Base-by-base conservation (phyloP, 2,888 invertebrate genomes). In the Brachyopa scutellaris region DNA sequence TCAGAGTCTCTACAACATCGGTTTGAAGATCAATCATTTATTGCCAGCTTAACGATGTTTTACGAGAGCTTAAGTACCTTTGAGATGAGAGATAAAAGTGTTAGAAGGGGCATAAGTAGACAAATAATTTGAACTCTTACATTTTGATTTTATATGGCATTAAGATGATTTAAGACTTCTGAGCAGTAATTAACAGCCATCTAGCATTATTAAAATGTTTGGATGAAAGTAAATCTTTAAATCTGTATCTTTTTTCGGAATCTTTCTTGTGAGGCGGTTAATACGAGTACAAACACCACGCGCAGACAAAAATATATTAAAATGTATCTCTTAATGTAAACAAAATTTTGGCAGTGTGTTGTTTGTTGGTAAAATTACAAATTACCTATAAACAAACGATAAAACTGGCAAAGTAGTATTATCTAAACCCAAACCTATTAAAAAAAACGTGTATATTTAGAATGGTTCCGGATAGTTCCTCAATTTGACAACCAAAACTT, bases 91-190 rank as follows among this genome's bases (percentile, higher is more conserved):
- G 42, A 42, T 42, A n/a, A 6, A 42, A 21, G 19, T n/a, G 19
- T 21, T 21, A 21, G 4, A 42, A 21, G 19, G 19, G n/a, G 8
- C 26, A 42, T 4, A 21, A 21, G 21, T 19, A 17, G 19, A 21
- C n/a, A n/a, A n/a, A n/a, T n/a, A n/a, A n/a, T n/a, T n/a, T 42
- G 42, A 42, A 21, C 42, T 42, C 42, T 8, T 42, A 21, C 21
- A 21, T 42, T 42, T 42, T n/a, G 21, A 21, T 42, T 19, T 42
- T 19, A 42, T 19, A 5, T n/a, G 19, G n/a, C n/a, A 19, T 9
- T 19, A 9, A 9, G 38, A 38, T 38, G 15, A 9, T 42, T 19
- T 42, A 3, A 15, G 17, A 40, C 40, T 17, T 15, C 7, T 17
- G 8, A 7, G 2, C 17, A n/a, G 19, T 42, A 42, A 42, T 13